Evolutionary conservation across 2,888 invertebrate species (phyloP).

Genomic region (Balanococcus diminutus): DNA sequence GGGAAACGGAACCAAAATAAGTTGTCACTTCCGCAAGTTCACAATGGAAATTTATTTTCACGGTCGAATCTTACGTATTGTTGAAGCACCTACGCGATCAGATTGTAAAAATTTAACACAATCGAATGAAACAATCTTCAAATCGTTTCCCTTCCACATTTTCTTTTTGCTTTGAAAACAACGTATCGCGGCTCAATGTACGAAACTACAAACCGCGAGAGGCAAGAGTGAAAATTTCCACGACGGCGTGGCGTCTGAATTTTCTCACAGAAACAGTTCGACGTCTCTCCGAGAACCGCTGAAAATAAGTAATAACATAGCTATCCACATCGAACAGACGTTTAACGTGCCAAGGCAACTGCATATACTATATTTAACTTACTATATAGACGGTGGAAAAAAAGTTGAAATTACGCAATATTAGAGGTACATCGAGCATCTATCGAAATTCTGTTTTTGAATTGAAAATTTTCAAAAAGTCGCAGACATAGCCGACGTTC

Average conservation of each 20-base stretch:
- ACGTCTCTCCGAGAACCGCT: too few species aligned
- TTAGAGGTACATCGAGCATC: not conserved
- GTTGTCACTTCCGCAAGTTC: not conserved
- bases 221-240: too few species aligned
- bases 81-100: not conserved
- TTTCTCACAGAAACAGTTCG: too few species aligned
- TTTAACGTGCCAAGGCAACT: not conserved
- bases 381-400: not conserved
- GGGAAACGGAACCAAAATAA: conserved; percentile 2
- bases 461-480: not conserved
- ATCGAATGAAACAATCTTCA: not conserved
- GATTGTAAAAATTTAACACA: not conserved
- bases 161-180: too few species aligned
- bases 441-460: not conserved
- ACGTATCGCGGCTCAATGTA: too few species aligned
- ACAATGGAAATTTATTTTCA: not conserved
- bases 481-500: not conserved
- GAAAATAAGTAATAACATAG: too few species aligned
- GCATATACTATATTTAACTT: not conserved
- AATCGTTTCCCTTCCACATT: not conserved
- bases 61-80: not conserved
- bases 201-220: too few species aligned
- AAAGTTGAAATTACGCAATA: not conserved
- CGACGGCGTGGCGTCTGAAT: too few species aligned
- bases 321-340: not conserved